A percentile compares a stretch with the other conserved stretches of the same genome.
These are phyloP conservation scores for Zonitis immaculata DNA, from an alignment of 2,888 invertebrate genomes.

Conservation along the genomic window DNA sequence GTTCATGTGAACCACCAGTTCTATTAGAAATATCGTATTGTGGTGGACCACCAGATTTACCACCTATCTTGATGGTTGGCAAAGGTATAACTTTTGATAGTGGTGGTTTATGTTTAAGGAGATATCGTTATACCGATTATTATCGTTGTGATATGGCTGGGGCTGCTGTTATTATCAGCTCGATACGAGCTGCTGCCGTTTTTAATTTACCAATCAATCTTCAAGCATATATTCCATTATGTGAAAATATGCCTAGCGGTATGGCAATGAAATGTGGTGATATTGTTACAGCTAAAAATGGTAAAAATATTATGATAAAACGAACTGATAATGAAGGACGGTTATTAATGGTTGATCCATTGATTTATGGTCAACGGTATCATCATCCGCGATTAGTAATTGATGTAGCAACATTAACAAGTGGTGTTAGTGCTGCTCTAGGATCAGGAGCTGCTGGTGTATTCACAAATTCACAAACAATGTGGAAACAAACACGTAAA, in stretches of 20 bases:
- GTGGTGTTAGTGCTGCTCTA: slow-evolving; percentile 52
- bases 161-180: slow-evolving; percentile 55
- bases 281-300: slow-evolving; percentile 51
- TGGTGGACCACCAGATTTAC: slow-evolving; percentile 48
- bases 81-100: slow-evolving; percentile 61
- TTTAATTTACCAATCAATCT: slow-evolving; percentile 55
- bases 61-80: slow-evolving; percentile 62
- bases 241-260: slow-evolving; percentile 56
- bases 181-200: slow-evolving; percentile 52
- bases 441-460: slow-evolving; percentile 55
- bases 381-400: slow-evolving; percentile 60
- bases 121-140: slow-evolving; percentile 42
- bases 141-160: slow-evolving; percentile 59
- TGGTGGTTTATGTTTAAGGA: slow-evolving; percentile 46
- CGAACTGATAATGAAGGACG: slow-evolving; percentile 57
- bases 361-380: slow-evolving; percentile 46
- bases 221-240: slow-evolving; percentile 46
- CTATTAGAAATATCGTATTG: slow-evolving; percentile 62
- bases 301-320: slow-evolving; percentile 59
- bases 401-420: slow-evolving; percentile 68
- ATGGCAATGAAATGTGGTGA: slow-evolving; percentile 56
- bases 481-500: slow-evolving; percentile 52
- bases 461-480: slow-evolving; percentile 51
- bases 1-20: slow-evolving; percentile 62
- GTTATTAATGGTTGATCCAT: slow-evolving; percentile 42